Evolutionary conservation across 1,140 invertebrate species (phyloP).

Genomic region (Prorops nasuta): DNA sequence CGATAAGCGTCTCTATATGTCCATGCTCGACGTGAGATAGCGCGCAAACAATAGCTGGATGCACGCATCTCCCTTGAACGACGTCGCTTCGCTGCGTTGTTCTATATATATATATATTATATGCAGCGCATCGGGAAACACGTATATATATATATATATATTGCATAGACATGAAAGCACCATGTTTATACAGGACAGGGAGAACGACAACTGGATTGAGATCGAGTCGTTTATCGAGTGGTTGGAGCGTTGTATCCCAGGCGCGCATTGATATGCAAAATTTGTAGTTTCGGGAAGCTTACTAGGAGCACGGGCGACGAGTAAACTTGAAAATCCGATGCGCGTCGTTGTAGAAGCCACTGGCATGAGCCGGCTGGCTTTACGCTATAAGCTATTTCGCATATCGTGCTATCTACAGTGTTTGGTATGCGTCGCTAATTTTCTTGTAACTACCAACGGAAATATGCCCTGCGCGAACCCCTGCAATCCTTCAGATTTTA

Average conservation of each 20-base stretch:
- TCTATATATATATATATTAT: too few relatives aligned
- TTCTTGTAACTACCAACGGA: slow-evolving; percentile 18
- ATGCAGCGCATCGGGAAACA: too few relatives aligned
- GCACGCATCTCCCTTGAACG: neutral
- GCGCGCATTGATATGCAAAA: slow-evolving; percentile 38
- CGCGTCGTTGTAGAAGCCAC: slow-evolving; percentile 7
- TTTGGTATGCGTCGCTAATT: too few relatives aligned
- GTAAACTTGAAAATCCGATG: slow-evolving; percentile 32
- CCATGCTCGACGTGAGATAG: slow-evolving; percentile 14
- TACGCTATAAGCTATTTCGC: neutral
- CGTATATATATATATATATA: too few relatives aligned
- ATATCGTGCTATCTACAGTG: neutral
- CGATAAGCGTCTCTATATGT: too few relatives aligned
- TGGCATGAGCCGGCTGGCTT: neutral
- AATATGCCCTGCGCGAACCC: neutral
- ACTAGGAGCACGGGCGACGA: slow-evolving; percentile 18
- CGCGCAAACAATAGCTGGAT: slow-evolving; percentile 24
- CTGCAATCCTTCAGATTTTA: neutral
- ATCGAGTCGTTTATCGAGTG: slow-evolving; percentile 24
- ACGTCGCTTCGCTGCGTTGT: neutral
- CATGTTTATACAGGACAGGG: neutral
- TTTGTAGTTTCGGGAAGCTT: slow-evolving; percentile 37
- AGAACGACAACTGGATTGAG: neutral
- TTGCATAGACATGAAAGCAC: too few relatives aligned
- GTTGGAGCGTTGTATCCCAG: slow-evolving; percentile 21